Percentiles rank a stretch among this genome's conserved stretches.
phyloP scores from a whole-genome alignment of 2,797 vertebrate species.

The Chromobotia macracanthus region DNA sequence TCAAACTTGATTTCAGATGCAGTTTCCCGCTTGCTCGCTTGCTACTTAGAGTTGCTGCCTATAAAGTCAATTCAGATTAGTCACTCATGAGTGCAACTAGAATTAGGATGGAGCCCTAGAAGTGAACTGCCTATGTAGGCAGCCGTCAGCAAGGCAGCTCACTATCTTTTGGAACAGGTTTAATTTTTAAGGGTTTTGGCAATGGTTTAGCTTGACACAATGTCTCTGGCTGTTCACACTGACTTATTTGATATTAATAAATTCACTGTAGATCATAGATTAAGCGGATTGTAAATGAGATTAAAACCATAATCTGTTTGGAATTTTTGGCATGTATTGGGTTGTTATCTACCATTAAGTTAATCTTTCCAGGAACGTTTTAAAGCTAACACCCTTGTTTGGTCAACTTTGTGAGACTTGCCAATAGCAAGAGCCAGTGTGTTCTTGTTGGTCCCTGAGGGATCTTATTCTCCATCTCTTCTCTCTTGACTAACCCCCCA shows the following conservation, averaged over 20 bases:
- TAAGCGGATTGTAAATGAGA: slow-evolving; percentile 4
- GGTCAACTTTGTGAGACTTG: background rate
- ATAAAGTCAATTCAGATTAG: background rate
- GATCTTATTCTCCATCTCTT: slow-evolving; percentile 51
- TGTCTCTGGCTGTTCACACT: background rate
- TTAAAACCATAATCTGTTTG: slow-evolving; percentile 3
- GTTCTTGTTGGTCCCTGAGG: background rate
- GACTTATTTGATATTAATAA: background rate
- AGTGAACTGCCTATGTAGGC: background rate
- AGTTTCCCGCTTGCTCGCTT: background rate
- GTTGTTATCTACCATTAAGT: background rate
- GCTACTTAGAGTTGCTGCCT: background rate
- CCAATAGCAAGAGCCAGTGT: background rate
- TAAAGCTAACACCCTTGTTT: slow-evolving; percentile 7
- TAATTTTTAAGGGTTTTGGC: background rate
- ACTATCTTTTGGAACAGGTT: no score
- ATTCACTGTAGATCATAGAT: background rate
- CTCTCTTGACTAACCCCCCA: no score
- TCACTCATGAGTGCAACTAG: no score
- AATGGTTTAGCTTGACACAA: background rate
- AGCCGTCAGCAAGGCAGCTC: background rate
- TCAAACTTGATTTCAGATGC: background rate
- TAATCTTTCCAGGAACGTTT: background rate
- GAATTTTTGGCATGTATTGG: slow-evolving; percentile 14
- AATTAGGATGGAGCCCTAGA: background rate